Base-by-base conservation (phyloP, 2,888 invertebrate genomes). In the Dolichomitus sp. region DNA sequence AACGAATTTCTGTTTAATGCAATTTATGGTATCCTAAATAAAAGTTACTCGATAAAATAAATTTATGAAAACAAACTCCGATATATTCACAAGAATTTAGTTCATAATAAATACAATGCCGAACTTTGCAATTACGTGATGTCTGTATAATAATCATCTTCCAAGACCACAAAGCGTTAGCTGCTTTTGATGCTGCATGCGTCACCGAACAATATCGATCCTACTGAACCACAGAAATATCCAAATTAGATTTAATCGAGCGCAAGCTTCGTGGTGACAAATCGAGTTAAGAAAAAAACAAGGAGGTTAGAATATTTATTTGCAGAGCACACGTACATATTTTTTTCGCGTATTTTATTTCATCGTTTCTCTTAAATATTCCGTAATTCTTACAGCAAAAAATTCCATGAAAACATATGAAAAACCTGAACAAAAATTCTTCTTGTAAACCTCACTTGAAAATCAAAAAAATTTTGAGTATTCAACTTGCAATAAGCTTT, bases 191-290 rank as follows among this genome's bases (percentile, higher is more conserved):
- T 33, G 33, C 33, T 33, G 33, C 33, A 6, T 33, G 33, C 33
- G 4, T 33, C 33, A 6, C 33, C 6, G 33, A 33, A 33, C 33
- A 54, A 54, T 54, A 27, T 54, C 27, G 23, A 54, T 54, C 12
- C 12, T 54, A 17, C 59, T 37, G 48, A 69, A 77, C 69, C 77
- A 19, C 61, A 42, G 19, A 69, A 77, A 77, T 77, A 77, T 77
- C 61, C 9, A 40, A 37, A 77, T 77, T 77, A 27, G 68, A 69
- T 69, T 77, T 77, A 27, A 27, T 37, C 61, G 12, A 40, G 19
- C 57, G 45, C 23, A 23, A 23, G 23, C 42, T 57, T 54, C 54
- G 54, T 30, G 9, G 4, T 52, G 52, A 42, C 40, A 40, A 69
- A 61, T 40, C 52, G 19, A 54, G 42, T 61, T 59, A 33, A 33